These are phyloP conservation scores for Brenthis daphne DNA, from an alignment of 2,888 invertebrate species.

Conservation along the genomic window DNA sequence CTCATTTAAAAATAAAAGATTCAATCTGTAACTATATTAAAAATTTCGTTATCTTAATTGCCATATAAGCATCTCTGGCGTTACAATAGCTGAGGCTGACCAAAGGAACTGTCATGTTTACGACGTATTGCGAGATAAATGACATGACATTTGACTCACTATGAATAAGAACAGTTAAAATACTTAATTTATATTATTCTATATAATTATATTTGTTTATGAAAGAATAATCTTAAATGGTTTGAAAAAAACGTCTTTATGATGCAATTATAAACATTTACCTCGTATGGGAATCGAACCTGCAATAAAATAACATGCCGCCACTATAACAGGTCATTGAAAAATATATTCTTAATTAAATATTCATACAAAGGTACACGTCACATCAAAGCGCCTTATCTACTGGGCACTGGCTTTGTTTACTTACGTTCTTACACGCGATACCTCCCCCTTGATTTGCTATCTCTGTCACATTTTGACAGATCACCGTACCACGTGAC, in stretches of 20 bases:
- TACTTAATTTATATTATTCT: too few species aligned
- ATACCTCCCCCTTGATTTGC: conserved; percentile 46
- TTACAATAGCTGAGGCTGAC: too few species aligned
- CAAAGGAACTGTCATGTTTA: too few species aligned
- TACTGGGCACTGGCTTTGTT: conserved; percentile 44
- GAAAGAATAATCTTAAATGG: too few species aligned
- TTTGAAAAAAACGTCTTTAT: too few species aligned
- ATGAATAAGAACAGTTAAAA: too few species aligned
- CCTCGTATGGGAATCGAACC: not conserved
- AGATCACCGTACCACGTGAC: conserved; percentile 65
- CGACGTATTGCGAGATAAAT: too few species aligned
- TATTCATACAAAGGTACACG: conserved; percentile 16
- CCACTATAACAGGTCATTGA: not conserved
- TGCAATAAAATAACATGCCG: too few species aligned
- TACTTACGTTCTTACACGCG: conserved; percentile 56
- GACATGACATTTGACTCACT: too few species aligned
- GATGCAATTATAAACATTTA: too few species aligned
- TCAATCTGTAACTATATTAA: conserved; percentile 32
- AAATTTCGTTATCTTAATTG: conserved; percentile 29
- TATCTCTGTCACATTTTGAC: conserved; percentile 70
- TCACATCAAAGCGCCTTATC: conserved; percentile 32
- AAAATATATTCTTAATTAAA: conserved; percentile 10
- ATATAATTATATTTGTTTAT: too few species aligned
- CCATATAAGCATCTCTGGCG: not conserved
- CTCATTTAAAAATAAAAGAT: conserved; percentile 24